Evolutionary conservation across 2,113 vertebrate species (phyloP), one percentile per base, ranked within the genome.

Genomic region (Syngnathoides biaculeatus): DNA sequence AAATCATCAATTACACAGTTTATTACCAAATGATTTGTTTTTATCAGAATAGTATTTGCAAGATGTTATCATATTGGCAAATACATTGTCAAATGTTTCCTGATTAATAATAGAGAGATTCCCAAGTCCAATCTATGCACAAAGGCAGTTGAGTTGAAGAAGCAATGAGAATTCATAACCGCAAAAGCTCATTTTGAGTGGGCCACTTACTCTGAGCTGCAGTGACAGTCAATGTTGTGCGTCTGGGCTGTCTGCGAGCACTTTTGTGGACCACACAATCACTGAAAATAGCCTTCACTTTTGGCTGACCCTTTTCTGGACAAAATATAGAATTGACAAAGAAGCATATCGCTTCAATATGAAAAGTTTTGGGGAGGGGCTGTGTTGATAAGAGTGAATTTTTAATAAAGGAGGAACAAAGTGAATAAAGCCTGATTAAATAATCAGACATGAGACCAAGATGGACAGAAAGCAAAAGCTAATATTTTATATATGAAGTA

Each of bases 101-200:
- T 40, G 38, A n/a, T 22, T 39, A 19, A n/a, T 24, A 39, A n/a
- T n/a, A n/a, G n/a, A 39, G 7, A 26, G 11, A 26, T 58, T 19
- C 20, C 30, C 48, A 3, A 57, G n/a, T 62, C 59, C 59, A 62
- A 62, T 42, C 22, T 24, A 42, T 70, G 39, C 70, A 66, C 61
- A 1, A 10, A 0, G 17, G 62, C n/a, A 26, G 43, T 52, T 14
- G 64, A 39, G 47, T 35, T 57, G 47, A 84, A 76, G 68, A 45
- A 80, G n/a, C 53, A 65, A 72, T 67, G 38, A 74, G 45, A 38
- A 40, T 27, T 67, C 43, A 70, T 47, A 52, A 24, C 27, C 62
- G 71, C 47, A 65, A 50, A 27, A 70, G 53, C 59, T 77, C 38
- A 62, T 79, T 71, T 76, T 67, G 39, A 82, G 60, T 45, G 22